phyloP scores from a whole-genome alignment of 2,113 vertebrate genomes.

The Excalfactoria chinensis region DNA sequence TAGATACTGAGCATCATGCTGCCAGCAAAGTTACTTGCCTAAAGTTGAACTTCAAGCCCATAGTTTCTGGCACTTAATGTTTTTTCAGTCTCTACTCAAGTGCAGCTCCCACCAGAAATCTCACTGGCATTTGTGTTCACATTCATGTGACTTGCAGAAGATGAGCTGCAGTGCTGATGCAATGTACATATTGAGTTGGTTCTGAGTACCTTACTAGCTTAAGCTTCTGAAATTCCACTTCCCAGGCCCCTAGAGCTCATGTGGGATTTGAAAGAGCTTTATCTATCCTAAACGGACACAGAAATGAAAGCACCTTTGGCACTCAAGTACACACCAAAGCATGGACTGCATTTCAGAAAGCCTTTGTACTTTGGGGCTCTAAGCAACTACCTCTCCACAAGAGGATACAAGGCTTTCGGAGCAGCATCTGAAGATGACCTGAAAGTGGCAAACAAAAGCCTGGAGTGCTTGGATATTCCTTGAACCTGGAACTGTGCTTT shows the following conservation, averaged over 20 bases:
- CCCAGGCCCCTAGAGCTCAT: not conserved
- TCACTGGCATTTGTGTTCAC: not conserved
- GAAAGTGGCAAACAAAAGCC: not conserved
- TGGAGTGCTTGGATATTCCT: not conserved
- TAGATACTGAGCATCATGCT: not conserved
- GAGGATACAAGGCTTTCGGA: not conserved
- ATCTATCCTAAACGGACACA: not conserved
- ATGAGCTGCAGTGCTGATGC: not conserved
- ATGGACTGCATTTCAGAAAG: not conserved
- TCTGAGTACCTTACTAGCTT: not conserved
- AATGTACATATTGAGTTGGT: not conserved
- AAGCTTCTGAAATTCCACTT: not conserved
- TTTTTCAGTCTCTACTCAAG: not conserved
- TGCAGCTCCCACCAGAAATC: not conserved
- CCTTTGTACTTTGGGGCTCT: not conserved
- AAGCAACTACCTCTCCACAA: not conserved
- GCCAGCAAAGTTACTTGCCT: not conserved
- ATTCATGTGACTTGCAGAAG: rapidly evolving
- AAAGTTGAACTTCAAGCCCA: not conserved
- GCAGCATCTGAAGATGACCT: not conserved
- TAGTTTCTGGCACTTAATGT: not conserved
- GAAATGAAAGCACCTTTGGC: not conserved
- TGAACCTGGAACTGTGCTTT: not conserved
- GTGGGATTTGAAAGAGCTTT: not conserved
- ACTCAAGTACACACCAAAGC: not conserved